Evolutionary conservation across 2,888 invertebrate species (phyloP).

Genomic region (Ligdia adustata): DNA sequence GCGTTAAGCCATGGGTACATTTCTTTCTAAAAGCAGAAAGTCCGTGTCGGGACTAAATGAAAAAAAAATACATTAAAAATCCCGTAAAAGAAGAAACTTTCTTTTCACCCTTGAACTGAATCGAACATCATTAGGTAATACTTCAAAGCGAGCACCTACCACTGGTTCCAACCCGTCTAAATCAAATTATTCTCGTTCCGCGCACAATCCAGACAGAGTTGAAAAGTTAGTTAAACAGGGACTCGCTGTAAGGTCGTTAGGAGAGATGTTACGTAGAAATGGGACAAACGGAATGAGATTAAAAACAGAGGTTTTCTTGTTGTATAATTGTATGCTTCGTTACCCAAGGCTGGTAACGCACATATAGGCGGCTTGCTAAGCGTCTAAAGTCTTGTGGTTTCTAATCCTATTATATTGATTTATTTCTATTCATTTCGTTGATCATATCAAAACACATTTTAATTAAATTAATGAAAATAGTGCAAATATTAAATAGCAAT

Average conservation of each 20-base stretch:
- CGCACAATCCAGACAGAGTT: constrained; percentile 40
- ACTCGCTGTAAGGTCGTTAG: constrained; percentile 23
- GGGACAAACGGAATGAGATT: not conserved
- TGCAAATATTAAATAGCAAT: too few relatives aligned
- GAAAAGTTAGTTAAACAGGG: constrained; percentile 32
- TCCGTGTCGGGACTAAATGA: not conserved
- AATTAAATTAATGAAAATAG: too few relatives aligned
- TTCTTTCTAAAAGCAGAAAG: too few relatives aligned
- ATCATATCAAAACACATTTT: too few relatives aligned
- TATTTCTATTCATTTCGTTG: too few relatives aligned
- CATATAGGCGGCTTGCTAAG: too few relatives aligned
- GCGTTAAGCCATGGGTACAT: too few relatives aligned
- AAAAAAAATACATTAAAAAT: not conserved
- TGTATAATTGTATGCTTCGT: not conserved
- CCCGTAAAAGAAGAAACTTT: too few relatives aligned
- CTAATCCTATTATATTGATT: too few relatives aligned
- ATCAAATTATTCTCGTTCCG: constrained; percentile 37
- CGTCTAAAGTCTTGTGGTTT: too few relatives aligned
- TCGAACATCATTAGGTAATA: constrained; percentile 18
- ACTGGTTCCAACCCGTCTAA: too few relatives aligned
- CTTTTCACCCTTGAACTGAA: not conserved
- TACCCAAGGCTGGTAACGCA: too few relatives aligned
- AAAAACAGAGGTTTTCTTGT: not conserved
- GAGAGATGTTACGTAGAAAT: not conserved
- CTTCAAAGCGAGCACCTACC: constrained; percentile 30